phyloP scores from a whole-genome alignment of 2,888 invertebrate genomes.

The Phaonia tiefii region DNA sequence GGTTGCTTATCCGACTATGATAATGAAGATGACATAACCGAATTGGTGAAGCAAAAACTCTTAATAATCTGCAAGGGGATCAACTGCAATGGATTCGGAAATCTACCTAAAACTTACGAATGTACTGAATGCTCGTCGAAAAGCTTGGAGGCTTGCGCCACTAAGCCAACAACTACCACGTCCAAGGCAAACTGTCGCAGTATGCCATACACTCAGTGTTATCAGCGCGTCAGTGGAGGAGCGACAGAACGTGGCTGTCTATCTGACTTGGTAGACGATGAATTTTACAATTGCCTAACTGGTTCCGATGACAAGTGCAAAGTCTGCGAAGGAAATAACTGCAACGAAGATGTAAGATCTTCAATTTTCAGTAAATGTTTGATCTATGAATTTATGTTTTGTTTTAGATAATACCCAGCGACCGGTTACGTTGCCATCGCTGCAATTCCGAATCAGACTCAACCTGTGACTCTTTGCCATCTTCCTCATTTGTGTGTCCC shows the following conservation, averaged over 20 bases:
- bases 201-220: slow-evolving; percentile 69
- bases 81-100: slow-evolving; percentile 68
- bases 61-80: slow-evolving; percentile 65
- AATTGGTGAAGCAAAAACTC: slow-evolving; percentile 62
- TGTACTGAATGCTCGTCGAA: slow-evolving; percentile 68
- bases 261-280: slow-evolving; percentile 65
- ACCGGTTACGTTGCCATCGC: slow-evolving; percentile 69
- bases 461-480: slow-evolving; percentile 62
- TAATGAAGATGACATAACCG: slow-evolving; percentile 21
- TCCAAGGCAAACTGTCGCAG: slow-evolving; percentile 50
- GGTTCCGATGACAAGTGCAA: slow-evolving; percentile 65
- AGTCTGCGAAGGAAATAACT: slow-evolving; percentile 64
- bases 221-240: slow-evolving; percentile 61
- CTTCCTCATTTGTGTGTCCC: slow-evolving; percentile 63
- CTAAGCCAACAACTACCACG: slow-evolving; percentile 45
- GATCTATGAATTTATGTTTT: not conserved
- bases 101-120: slow-evolving; percentile 56
- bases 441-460: slow-evolving; percentile 67
- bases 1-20: slow-evolving; percentile 69
- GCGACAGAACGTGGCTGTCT: slow-evolving; percentile 70
- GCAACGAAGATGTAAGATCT: slow-evolving; percentile 68
- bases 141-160: slow-evolving; percentile 64
- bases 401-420: slow-evolving; percentile 63
- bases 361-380: not conserved
- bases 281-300: slow-evolving; percentile 68